phyloP scores from a whole-genome alignment of 2,888 invertebrate genomes.

The Lacanobia oleracea region DNA sequence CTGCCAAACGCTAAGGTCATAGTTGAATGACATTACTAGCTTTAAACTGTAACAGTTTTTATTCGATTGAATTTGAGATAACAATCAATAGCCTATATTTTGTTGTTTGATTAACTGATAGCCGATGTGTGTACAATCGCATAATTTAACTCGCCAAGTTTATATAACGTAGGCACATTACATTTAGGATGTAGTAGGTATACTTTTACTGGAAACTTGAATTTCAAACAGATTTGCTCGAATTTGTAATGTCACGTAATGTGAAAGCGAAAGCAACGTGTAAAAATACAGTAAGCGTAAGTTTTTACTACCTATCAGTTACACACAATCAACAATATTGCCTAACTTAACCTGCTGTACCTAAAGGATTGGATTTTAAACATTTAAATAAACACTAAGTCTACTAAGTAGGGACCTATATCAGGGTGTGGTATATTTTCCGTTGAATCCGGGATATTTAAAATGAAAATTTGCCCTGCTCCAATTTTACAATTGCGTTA shows the following conservation, averaged over 20 bases:
- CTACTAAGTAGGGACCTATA: too few species aligned
- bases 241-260: slow-evolving; percentile 41
- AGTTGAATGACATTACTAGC: slow-evolving; percentile 56
- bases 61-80: slow-evolving; percentile 47
- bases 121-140: slow-evolving; percentile 6
- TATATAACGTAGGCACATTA: background rate
- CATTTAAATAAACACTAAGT: too few species aligned
- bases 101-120: slow-evolving; percentile 44
- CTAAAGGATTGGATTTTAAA: too few species aligned
- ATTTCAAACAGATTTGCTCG: slow-evolving; percentile 16
- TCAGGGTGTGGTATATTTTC: background rate
- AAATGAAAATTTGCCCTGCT: background rate
- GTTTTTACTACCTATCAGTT: slow-evolving; percentile 12
- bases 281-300: slow-evolving; percentile 8
- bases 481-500: background rate
- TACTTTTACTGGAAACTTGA: slow-evolving; percentile 25
- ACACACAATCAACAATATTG: too few species aligned
- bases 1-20: slow-evolving; percentile 54
- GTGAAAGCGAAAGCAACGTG: slow-evolving; percentile 54
- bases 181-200: background rate
- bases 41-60: slow-evolving; percentile 38
- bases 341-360: background rate
- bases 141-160: slow-evolving; percentile 5
- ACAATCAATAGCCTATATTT: slow-evolving; percentile 37
- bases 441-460: background rate